Conservation (phyloP, 2,797 vertebrate species). For the Mionectes olivaceus region DNA sequence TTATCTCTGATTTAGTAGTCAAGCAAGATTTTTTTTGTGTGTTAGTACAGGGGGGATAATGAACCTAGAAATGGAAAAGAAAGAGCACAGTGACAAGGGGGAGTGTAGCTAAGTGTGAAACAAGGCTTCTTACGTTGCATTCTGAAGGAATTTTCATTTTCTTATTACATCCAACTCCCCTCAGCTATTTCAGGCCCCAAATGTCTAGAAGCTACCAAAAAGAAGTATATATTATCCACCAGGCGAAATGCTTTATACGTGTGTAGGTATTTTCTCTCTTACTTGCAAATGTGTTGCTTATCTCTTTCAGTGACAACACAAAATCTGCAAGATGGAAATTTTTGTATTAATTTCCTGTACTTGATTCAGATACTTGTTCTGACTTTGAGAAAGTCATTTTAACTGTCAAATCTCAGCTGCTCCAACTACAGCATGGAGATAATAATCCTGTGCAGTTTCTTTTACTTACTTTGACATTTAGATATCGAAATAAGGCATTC, state of each 20-base stretch:
- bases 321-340: background rate
- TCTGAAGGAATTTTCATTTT: background rate
- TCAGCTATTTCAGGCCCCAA: background rate
- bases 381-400: constrained; percentile 36
- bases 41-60: background rate
- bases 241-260: background rate
- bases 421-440: background rate
- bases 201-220: background rate
- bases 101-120: background rate
- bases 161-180: background rate
- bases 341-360: background rate
- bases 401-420: constrained; percentile 35
- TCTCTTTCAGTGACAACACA: background rate
- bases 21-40: background rate
- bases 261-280: background rate
- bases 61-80: background rate
- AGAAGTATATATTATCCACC: background rate
- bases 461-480: constrained; percentile 42
- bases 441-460: constrained; percentile 29
- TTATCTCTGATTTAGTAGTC: background rate
- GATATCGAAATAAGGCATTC: background rate
- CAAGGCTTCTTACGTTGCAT: background rate
- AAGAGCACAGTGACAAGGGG: background rate
- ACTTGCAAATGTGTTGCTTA: background rate
- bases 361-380: constrained; percentile 7